phyloP scores from a whole-genome alignment of 2,797 vertebrate genomes.

The Yasuhikotakia modesta region DNA sequence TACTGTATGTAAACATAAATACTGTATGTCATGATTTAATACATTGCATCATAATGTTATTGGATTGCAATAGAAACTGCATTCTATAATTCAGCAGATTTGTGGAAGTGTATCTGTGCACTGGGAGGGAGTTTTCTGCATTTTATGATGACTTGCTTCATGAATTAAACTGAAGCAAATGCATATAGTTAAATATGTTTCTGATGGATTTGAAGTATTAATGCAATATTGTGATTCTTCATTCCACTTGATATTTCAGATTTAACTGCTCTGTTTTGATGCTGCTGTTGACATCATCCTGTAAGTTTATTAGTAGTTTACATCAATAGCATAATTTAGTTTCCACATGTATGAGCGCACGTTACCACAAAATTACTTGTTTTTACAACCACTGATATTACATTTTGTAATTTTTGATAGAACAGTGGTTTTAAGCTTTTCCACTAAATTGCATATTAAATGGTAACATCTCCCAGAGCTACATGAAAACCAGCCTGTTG shows the following conservation, averaged over 20 bases:
- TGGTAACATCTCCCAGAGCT: not conserved
- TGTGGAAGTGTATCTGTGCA: not conserved
- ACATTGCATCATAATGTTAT: not conserved
- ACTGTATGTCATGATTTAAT: not conserved
- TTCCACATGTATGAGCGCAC: not conserved
- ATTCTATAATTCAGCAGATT: not conserved
- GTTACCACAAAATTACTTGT: not conserved
- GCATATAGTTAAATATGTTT: not conserved
- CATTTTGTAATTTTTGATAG: not conserved
- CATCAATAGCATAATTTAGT: not conserved
- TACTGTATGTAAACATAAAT: not conserved
- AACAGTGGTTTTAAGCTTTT: not conserved
- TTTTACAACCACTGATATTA: not conserved
- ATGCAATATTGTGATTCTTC: not conserved
- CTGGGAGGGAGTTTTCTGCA: not conserved
- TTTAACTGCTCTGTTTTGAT: not conserved
- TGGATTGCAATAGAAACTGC: not conserved
- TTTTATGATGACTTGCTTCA: not conserved
- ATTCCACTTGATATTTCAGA: not conserved
- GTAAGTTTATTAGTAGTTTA: not conserved
- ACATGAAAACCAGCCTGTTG: not conserved
- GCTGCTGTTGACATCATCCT: not conserved
- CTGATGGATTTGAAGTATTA: not conserved
- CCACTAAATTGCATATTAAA: not conserved
- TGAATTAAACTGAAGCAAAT: not conserved